Evolutionary conservation across 2,888 invertebrate genomes (phyloP).

Genomic region (Gerosis bhagava): DNA sequence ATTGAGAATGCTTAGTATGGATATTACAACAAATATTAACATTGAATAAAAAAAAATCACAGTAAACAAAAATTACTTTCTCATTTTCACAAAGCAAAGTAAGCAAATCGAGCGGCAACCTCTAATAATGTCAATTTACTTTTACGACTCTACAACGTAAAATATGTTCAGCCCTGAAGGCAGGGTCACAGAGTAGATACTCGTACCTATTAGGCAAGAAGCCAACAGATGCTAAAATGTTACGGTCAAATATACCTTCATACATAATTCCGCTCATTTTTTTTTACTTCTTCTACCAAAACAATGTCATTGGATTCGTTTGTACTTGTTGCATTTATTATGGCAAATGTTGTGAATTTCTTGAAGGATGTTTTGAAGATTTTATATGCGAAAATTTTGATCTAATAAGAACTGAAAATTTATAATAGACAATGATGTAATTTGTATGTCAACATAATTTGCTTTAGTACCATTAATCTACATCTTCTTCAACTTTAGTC

Average conservation of each 20-base stretch:
- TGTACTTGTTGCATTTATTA: slow-evolving; percentile 13
- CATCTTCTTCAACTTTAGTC: too few species aligned
- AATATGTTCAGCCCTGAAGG: slow-evolving; percentile 35
- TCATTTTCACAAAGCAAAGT: neutral
- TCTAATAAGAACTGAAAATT: too few species aligned
- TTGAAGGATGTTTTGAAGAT: too few species aligned
- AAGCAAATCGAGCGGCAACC: neutral
- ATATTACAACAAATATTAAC: too few species aligned
- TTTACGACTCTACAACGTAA: slow-evolving; percentile 35
- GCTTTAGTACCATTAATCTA: too few species aligned
- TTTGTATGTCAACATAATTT: too few species aligned
- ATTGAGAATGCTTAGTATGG: too few species aligned
- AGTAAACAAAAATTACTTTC: slow-evolving; percentile 7
- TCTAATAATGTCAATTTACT: slow-evolving; percentile 38
- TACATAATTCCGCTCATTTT: slow-evolving; percentile 9
- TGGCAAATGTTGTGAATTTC: too few species aligned
- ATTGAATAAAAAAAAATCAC: too few species aligned
- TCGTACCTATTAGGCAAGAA: slow-evolving; percentile 56
- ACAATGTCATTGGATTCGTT: neutral
- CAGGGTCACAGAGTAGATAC: slow-evolving; percentile 35
- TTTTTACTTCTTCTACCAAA: neutral
- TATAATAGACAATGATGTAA: too few species aligned
- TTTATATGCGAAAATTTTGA: too few species aligned
- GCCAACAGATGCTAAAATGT: slow-evolving; percentile 71
- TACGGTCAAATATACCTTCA: slow-evolving; percentile 27